A percentile compares a stretch with the other conserved stretches of the same genome.
Conservation (phyloP, 2,797 vertebrate species). For the Carduelis carduelis region DNA sequence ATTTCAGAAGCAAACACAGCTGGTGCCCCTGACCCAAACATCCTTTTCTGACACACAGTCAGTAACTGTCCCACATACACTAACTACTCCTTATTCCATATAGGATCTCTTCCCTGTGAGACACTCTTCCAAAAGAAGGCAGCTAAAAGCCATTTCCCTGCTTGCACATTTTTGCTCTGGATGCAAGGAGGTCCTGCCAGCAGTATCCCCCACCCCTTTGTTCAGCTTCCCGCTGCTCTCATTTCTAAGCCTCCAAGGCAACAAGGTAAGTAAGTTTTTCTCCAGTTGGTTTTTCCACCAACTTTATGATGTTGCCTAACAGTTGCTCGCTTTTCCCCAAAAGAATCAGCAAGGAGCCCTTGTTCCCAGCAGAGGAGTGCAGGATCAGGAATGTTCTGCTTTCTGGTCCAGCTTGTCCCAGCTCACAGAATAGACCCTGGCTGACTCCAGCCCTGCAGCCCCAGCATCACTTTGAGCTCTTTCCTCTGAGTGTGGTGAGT, state of each 20-base stretch:
- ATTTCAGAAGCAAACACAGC: background rate
- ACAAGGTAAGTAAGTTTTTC: background rate
- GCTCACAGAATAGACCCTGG: rapidly evolving
- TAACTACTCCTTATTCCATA: background rate
- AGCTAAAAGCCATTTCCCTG: background rate
- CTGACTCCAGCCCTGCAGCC: background rate
- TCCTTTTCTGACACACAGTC: rapidly evolving
- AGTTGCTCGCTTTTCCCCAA: background rate
- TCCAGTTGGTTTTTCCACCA: background rate
- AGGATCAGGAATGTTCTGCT: background rate
- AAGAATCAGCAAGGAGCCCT: background rate
- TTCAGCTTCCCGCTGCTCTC: background rate
- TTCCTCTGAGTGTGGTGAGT: rapidly evolving
- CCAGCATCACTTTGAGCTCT: background rate
- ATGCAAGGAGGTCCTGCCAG: background rate
- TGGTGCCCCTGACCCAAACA: background rate
- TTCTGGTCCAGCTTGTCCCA: background rate
- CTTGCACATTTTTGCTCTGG: background rate
- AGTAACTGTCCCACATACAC: rapidly evolving
- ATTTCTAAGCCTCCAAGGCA: background rate
- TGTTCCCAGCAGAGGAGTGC: background rate
- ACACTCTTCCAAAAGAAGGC: background rate
- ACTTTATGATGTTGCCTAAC: background rate
- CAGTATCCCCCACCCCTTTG: rapidly evolving
- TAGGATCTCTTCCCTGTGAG: background rate